Percentiles rank a stretch among this genome's conserved stretches.
Conservation (phyloP, 2,888 invertebrate species). For the Phyllotreta striolata region DNA sequence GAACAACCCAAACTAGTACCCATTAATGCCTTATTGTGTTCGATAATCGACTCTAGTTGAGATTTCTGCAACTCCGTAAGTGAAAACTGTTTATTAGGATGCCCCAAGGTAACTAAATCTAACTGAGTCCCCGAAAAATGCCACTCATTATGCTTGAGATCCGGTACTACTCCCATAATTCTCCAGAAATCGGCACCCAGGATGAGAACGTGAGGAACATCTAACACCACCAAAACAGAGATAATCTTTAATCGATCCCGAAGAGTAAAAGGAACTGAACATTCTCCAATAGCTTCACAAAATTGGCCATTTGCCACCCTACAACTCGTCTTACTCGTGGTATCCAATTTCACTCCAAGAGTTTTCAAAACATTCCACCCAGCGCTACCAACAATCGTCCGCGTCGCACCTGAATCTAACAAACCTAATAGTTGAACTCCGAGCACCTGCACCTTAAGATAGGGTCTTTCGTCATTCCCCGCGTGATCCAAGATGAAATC, state of each 20-base stretch:
- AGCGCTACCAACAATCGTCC: slow-evolving; percentile 27
- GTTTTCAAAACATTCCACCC: slow-evolving; percentile 26
- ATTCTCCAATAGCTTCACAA: slow-evolving; percentile 26
- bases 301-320: slow-evolving; percentile 33
- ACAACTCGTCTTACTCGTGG: slow-evolving; percentile 1
- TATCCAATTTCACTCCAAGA: slow-evolving; percentile 22
- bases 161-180: slow-evolving; percentile 23
- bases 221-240: slow-evolving; percentile 19
- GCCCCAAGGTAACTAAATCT: background rate
- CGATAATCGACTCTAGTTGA: no score
- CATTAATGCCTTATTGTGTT: background rate
- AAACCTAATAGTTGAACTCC: slow-evolving; percentile 21
- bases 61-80: no score
- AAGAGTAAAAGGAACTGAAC: slow-evolving; percentile 22
- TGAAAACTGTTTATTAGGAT: no score
- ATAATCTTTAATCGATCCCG: slow-evolving; percentile 23
- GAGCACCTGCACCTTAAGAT: slow-evolving; percentile 23
- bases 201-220: background rate
- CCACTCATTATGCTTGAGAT: slow-evolving; percentile 21
- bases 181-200: slow-evolving; percentile 4
- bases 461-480: background rate
- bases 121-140: slow-evolving; percentile 18
- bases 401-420: slow-evolving; percentile 34
- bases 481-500: slow-evolving; percentile 34
- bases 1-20: slow-evolving; percentile 5